Percentiles rank a stretch among this genome's conserved stretches.
Conservation (phyloP, 2,113 vertebrate genomes). For the Anser cygnoides region DNA sequence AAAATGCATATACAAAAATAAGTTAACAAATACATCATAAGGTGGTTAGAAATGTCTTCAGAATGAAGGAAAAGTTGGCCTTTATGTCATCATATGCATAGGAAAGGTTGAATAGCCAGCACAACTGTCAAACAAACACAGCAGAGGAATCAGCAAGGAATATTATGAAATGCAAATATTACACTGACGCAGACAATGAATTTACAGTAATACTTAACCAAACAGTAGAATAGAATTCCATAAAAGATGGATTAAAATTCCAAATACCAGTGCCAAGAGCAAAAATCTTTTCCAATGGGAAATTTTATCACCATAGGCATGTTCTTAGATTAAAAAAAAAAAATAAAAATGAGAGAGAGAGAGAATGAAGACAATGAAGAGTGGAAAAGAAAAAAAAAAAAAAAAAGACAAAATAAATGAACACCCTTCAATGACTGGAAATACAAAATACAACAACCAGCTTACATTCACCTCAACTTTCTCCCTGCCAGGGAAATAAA, state of each 20-base stretch:
- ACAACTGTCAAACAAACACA: background rate
- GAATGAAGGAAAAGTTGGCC: background rate
- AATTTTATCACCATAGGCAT: background rate
- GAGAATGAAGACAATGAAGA: background rate
- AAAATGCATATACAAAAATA: background rate
- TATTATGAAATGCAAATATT: background rate
- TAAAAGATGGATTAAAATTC: background rate
- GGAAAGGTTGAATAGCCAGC: background rate
- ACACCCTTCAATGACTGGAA: background rate
- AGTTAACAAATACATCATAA: background rate
- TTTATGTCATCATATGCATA: background rate
- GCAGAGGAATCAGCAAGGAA: background rate
- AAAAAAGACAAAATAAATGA: constrained; percentile 22
- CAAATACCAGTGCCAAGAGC: background rate
- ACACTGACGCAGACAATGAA: background rate
- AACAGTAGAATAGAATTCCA: background rate
- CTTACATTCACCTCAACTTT: background rate
- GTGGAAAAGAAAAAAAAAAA: background rate
- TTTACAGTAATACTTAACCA: background rate
- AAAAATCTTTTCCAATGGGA: background rate
- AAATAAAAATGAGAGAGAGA: background rate
- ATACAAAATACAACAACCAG: background rate
- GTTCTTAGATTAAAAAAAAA: background rate
- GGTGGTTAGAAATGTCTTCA: background rate
- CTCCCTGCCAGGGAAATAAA: background rate